Conservation (phyloP, 2,797 vertebrate genomes). For the Pangasius sanitwongsei region DNA sequence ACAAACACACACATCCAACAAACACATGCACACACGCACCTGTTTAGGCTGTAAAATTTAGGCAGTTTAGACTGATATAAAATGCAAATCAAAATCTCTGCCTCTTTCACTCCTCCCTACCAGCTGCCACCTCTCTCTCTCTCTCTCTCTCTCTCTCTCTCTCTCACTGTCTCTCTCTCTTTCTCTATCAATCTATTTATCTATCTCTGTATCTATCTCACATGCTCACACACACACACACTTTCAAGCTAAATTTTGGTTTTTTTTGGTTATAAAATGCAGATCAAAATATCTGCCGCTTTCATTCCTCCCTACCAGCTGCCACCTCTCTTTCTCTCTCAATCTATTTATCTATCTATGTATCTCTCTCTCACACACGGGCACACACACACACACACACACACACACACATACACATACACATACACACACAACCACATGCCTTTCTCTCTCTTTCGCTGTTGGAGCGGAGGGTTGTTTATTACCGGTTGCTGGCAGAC, state of each 20-base stretch:
- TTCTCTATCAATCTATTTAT: background rate
- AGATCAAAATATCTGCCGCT: background rate
- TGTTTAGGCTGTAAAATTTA: background rate
- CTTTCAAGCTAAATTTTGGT: background rate
- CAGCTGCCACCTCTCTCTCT: conserved; percentile 3
- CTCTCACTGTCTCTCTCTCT: background rate
- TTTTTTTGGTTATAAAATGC: background rate
- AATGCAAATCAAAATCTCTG: conserved; percentile 20
- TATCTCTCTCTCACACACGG: background rate
- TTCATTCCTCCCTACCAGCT: background rate
- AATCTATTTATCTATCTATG: background rate
- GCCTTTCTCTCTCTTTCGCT: conserved; percentile 15
- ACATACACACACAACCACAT: background rate
- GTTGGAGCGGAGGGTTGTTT: conserved; percentile 50
- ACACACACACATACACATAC: background rate
- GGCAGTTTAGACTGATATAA: background rate
- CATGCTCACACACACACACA: background rate
- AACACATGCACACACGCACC: conserved; percentile 9
- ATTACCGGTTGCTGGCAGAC: conserved; percentile 58
- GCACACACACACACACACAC: conserved; percentile 7
- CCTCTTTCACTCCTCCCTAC: background rate
- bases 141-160: background rate
- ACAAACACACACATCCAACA: too few species aligned
- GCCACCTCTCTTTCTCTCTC: background rate
- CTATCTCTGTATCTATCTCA: background rate